Percentiles rank a stretch among this genome's conserved stretches.
These are phyloP conservation scores for Steinernema hermaphroditum DNA, from an alignment of 2,888 invertebrate species.

Conservation along the genomic window DNA sequence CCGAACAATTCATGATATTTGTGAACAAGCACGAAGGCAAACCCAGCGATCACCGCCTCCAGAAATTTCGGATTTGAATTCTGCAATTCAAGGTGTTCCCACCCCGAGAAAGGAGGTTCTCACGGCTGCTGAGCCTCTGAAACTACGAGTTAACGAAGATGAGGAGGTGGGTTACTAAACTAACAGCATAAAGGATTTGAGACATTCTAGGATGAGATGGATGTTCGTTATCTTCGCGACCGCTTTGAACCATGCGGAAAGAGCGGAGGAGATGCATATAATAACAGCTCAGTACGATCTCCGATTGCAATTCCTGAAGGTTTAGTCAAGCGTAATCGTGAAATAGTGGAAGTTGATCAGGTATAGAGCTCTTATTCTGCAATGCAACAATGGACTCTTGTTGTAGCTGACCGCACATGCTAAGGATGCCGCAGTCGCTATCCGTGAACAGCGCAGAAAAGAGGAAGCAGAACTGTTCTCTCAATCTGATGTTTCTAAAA, in stretches of 20 bases:
- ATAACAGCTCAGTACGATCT: not conserved
- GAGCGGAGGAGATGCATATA: not conserved
- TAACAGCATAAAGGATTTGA: too few relatives aligned
- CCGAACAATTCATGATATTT: conserved; percentile 32
- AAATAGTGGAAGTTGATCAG: conserved; percentile 37
- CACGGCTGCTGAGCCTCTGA: not conserved
- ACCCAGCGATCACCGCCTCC: not conserved
- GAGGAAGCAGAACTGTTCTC: conserved; percentile 39
- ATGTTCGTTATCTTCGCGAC: not conserved
- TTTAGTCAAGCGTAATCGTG: conserved; percentile 37
- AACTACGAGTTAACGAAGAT: conserved; percentile 39
- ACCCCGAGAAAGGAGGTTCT: too few relatives aligned
- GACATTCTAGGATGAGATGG: conserved; percentile 4
- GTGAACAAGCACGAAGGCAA: conserved; percentile 1
- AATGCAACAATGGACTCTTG: not conserved
- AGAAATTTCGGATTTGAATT: not conserved
- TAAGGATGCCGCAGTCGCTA: conserved; percentile 33
- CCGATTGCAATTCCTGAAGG: conserved; percentile 37
- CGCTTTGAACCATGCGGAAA: not conserved
- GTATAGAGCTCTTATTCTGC: not conserved
- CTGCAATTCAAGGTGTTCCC: too few relatives aligned
- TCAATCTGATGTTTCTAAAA: conserved; percentile 35
- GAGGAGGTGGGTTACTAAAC: conserved; percentile 34
- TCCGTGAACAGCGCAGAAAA: conserved; percentile 37
- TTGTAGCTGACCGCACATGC: conserved; percentile 39